phyloP scores from a whole-genome alignment of 2,113 vertebrate genomes.

The Scortum barcoo region DNA sequence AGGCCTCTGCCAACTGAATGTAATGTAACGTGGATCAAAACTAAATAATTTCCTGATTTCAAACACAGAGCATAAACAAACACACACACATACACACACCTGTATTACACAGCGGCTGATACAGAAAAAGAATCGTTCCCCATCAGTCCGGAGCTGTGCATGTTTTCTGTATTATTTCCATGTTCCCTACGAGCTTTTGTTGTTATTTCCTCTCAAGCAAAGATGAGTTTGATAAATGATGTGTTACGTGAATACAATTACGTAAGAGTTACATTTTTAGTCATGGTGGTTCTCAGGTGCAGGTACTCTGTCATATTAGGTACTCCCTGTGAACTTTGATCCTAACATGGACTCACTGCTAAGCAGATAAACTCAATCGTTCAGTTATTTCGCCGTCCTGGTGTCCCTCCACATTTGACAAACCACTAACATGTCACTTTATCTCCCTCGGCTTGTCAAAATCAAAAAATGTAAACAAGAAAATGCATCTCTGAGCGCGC shows the following conservation, averaged over 20 bases:
- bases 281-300: constrained; percentile 16
- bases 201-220: constrained; percentile 25
- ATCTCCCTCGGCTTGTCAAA: background rate
- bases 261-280: constrained; percentile 10
- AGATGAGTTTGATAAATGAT: constrained; percentile 42
- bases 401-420: background rate
- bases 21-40: background rate
- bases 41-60: constrained; percentile 7
- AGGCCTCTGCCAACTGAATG: background rate
- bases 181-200: constrained; percentile 25
- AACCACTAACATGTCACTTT: background rate
- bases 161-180: constrained; percentile 22
- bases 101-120: background rate
- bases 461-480: background rate
- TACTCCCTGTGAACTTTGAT: constrained; percentile 10
- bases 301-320: constrained; percentile 10
- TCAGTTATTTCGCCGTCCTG: background rate
- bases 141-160: background rate
- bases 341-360: background rate
- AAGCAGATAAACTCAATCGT: background rate
- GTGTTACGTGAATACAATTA: constrained; percentile 48
- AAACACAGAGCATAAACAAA: background rate
- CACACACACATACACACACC: background rate
- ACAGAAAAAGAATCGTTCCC: background rate
- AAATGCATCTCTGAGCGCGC: background rate